Percentiles rank a stretch among this genome's conserved stretches.
Conservation (phyloP, 92 coral and sea anemone genomes). For the Zoanthus sansibaricus region DNA sequence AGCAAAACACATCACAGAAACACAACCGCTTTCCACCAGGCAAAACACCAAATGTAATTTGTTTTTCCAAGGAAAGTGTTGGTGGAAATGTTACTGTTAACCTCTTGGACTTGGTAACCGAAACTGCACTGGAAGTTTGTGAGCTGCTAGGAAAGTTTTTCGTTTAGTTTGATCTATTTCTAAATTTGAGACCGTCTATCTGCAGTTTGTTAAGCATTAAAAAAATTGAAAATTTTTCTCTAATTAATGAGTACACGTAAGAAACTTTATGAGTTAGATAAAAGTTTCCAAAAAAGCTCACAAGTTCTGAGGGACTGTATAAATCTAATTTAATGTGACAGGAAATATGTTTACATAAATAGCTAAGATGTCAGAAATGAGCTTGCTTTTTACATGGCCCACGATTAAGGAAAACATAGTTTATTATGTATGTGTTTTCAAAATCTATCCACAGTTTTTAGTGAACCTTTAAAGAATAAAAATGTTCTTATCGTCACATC, state of each 20-base stretch:
- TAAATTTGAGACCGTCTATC: not conserved
- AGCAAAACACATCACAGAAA: not conserved
- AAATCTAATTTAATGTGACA: not conserved
- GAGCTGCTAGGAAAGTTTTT: not conserved
- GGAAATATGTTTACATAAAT: not conserved
- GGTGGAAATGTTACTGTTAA: not conserved
- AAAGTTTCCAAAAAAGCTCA: not conserved
- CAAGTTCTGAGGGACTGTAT: too few relatives aligned
- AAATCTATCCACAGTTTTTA: not conserved
- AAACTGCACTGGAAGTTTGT: not conserved
- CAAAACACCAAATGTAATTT: not conserved
- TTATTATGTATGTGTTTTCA: too few relatives aligned
- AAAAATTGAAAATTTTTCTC: too few relatives aligned
- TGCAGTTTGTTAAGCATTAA: too few relatives aligned
- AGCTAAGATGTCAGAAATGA: not conserved
- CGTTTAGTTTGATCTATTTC: not conserved
- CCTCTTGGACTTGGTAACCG: not conserved
- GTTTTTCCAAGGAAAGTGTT: not conserved
- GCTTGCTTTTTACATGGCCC: not conserved
- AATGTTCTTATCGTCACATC: constrained; percentile 1
- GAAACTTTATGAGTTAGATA: not conserved
- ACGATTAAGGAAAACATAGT: not conserved
- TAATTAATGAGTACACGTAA: not conserved
- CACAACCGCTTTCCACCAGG: not conserved
- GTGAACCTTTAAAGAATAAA: not conserved